Percentiles rank a stretch among this genome's conserved stretches.
phyloP scores from a whole-genome alignment of 2,888 invertebrate species.

The Torymus texanus region DNA sequence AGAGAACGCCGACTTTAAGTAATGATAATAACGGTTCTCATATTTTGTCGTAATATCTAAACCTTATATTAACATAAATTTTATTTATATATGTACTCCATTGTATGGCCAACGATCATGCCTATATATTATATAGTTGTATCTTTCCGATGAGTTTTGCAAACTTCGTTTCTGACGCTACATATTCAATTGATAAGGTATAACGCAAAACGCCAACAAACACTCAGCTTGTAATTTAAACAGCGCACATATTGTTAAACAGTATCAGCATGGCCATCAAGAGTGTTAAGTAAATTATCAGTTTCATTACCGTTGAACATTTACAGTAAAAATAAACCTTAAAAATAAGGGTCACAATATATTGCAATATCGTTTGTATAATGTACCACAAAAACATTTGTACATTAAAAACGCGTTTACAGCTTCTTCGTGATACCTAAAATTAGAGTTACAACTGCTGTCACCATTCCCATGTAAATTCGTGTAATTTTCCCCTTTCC shows the following conservation, averaged over 20 bases:
- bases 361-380: conserved; percentile 43
- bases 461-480: conserved; percentile 41
- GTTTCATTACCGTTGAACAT: conserved; percentile 56
- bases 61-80: conserved; percentile 61
- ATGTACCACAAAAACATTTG: conserved; percentile 70
- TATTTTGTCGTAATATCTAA: conserved; percentile 58
- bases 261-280: conserved; percentile 61
- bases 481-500: conserved; percentile 45
- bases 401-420: conserved; percentile 60
- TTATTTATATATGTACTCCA: conserved; percentile 68
- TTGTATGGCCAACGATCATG: conserved; percentile 75
- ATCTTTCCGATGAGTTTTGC: conserved; percentile 59
- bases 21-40: conserved; percentile 54
- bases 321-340: conserved; percentile 58
- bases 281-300: conserved; percentile 63
- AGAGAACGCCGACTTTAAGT: conserved; percentile 65
- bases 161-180: conserved; percentile 57
- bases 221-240: conserved; percentile 10
- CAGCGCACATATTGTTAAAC: conserved; percentile 20
- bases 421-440: conserved; percentile 33
- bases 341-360: conserved; percentile 59
- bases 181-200: background rate
- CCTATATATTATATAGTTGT: conserved; percentile 68
- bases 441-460: conserved; percentile 34
- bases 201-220: background rate